phyloP scores from a whole-genome alignment of 2,113 vertebrate species.

The Myotis lucifugus region DNA sequence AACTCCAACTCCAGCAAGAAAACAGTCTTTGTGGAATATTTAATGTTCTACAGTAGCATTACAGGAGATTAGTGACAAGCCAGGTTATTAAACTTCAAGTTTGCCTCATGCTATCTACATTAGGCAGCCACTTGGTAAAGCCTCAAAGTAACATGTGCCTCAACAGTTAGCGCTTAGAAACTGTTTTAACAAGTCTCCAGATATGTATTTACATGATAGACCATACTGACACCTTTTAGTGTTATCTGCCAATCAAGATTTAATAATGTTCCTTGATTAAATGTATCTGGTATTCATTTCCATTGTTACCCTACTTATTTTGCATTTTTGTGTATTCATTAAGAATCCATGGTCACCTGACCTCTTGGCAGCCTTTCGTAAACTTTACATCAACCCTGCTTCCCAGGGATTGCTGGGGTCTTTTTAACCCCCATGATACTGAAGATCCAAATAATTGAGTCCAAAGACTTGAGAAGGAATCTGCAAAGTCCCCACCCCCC shows the following conservation, averaged over 20 bases:
- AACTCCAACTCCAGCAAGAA: neutral
- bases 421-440: neutral
- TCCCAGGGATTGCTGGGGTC: neutral
- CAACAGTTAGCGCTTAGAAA: conserved; percentile 64
- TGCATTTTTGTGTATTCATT: conserved; percentile 40
- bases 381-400: neutral
- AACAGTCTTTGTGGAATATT: conserved; percentile 4
- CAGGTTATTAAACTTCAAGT: conserved; percentile 7
- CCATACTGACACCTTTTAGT: conserved; percentile 78
- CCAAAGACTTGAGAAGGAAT: neutral
- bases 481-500: neutral
- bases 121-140: conserved; percentile 60
- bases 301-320: conserved; percentile 42
- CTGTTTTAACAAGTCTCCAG: conserved; percentile 79
- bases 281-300: conserved; percentile 55
- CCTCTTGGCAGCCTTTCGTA: neutral
- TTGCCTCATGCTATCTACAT: neutral
- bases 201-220: conserved; percentile 76
- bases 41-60: neutral
- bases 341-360: conserved; percentile 34
- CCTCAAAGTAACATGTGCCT: conserved; percentile 67
- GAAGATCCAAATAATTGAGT: neutral
- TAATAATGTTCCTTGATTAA: conserved; percentile 66
- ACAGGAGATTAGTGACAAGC: conserved; percentile 26
- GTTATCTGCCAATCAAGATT: conserved; percentile 79